Evolutionary conservation across 2,797 vertebrate species (phyloP).

Genomic region (Schizopygopsis pylzovi): DNA sequence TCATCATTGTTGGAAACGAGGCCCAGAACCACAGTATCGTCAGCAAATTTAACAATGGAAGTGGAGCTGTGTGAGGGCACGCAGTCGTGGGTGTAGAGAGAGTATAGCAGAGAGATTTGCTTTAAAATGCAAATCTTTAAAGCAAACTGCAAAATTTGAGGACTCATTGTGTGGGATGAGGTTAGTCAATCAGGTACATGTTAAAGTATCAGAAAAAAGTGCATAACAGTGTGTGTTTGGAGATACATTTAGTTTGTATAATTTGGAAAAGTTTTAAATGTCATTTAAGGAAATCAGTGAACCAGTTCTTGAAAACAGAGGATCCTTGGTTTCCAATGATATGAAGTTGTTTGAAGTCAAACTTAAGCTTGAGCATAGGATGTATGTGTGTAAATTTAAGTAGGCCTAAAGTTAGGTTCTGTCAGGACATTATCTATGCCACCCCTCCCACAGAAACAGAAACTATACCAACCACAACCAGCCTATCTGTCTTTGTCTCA

Average conservation of each 20-base stretch:
- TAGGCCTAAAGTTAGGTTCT: neutral
- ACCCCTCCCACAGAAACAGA: neutral
- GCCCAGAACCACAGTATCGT: too few relatives aligned
- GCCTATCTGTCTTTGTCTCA: neutral
- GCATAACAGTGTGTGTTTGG: neutral
- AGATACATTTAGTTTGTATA: neutral
- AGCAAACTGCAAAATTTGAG: neutral
- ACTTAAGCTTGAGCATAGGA: neutral
- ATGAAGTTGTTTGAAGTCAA: neutral
- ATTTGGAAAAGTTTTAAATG: neutral
- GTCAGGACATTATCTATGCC: neutral
- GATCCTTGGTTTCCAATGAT: neutral
- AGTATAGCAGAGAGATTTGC: too few relatives aligned
- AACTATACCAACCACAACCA: neutral
- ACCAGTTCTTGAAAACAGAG: neutral
- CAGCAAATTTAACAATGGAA: too few relatives aligned
- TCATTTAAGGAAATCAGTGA: neutral
- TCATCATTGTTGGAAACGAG: too few relatives aligned
- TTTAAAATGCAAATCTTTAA: too few relatives aligned
- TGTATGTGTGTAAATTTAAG: neutral
- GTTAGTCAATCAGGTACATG: neutral
- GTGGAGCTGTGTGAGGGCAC: too few relatives aligned
- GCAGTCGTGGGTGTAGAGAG: too few relatives aligned
- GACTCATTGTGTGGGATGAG: neutral
- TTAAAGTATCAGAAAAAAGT: neutral